These are phyloP conservation scores for Cheirogaleus medius DNA, from an alignment of 2,113 vertebrate genomes.

Conservation along the genomic window DNA sequence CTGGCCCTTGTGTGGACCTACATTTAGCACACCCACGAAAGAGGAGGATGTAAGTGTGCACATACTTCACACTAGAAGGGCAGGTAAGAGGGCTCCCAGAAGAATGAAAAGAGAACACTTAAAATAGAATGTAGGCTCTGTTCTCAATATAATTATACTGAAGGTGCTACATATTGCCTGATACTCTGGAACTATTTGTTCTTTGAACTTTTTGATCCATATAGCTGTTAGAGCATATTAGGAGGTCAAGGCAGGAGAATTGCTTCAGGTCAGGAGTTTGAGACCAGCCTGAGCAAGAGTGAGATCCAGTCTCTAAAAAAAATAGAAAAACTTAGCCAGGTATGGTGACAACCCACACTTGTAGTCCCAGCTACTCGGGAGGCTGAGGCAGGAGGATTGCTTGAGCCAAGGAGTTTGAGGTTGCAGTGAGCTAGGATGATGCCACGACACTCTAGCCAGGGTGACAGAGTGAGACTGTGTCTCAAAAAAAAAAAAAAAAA, in stretches of 20 bases:
- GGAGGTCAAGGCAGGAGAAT: neutral
- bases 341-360: fast-evolving
- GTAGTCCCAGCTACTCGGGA: neutral
- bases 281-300: neutral
- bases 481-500: neutral
- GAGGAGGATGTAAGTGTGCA: neutral
- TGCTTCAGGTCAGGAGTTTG: neutral
- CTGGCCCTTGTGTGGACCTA: neutral
- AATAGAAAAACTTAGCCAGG: neutral
- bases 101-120: neutral
- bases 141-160: neutral
- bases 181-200: neutral
- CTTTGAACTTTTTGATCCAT: neutral
- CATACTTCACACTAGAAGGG: neutral
- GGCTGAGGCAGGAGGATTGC: neutral
- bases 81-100: neutral
- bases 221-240: neutral
- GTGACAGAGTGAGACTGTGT: neutral
- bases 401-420: neutral
- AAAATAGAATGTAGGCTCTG: neutral
- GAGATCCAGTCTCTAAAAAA: too few species aligned
- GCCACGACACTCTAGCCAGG: neutral
- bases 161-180: neutral
- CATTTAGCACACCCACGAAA: neutral
- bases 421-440: neutral